Conservation (phyloP, 2,113 vertebrate genomes). For the Empidonax alnorum region DNA sequence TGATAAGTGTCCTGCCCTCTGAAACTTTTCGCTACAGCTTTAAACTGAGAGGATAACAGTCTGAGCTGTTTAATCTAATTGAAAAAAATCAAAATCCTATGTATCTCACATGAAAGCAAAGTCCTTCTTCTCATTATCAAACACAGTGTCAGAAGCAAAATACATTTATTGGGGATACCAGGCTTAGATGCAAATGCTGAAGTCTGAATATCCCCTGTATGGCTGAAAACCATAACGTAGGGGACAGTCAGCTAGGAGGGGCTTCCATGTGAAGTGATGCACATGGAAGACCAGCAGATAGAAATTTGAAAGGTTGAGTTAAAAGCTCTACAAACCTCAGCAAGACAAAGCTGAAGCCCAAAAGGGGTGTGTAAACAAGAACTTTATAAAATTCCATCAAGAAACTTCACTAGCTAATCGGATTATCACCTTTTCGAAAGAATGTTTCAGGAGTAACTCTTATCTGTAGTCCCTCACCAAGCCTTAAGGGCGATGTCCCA, state of each 20-base stretch:
- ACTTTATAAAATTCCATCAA: not conserved
- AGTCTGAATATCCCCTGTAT: not conserved
- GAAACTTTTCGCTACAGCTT: not conserved
- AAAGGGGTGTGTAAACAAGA: not conserved
- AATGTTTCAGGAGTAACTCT: not conserved
- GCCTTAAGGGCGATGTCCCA: not conserved
- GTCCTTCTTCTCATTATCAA: not conserved
- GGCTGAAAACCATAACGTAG: not conserved
- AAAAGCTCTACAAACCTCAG: not conserved
- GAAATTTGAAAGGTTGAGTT: not conserved
- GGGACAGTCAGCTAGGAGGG: not conserved
- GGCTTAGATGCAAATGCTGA: not conserved
- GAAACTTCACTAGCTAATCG: not conserved
- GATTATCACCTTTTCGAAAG: not conserved
- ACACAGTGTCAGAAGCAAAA: not conserved
- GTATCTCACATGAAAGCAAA: not conserved
- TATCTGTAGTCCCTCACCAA: not conserved
- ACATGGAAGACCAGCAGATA: not conserved
- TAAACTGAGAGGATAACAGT: not conserved
- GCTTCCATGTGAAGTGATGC: not conserved
- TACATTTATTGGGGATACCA: not conserved
- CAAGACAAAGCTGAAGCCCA: not conserved
- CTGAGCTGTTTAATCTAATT: not conserved
- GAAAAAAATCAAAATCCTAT: not conserved
- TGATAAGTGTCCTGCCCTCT: not conserved